Evolutionary conservation across 1,140 invertebrate species (phyloP), one percentile per base, ranked within the genome.

Genomic region (Drosophila biarmipes): DNA sequence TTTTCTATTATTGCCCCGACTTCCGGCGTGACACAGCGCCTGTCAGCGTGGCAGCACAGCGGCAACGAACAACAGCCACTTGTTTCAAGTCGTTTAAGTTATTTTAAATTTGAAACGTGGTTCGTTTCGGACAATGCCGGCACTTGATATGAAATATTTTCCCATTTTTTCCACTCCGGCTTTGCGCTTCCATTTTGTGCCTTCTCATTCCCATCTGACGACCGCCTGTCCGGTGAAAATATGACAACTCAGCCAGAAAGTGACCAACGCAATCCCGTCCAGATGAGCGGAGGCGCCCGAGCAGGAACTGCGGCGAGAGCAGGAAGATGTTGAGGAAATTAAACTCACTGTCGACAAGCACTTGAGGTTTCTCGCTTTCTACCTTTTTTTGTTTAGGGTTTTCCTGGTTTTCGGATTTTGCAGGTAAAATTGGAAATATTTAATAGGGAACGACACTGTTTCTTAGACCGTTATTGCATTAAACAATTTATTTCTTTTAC

Each of bases 1-100:
- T 87, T 86, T 85, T 82, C 84, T 86, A 86, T 86, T 86, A 87
- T 86, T 87, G 78, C 84, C 84, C 75, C 73, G 84, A 82, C 82
- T 87, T 86, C 81, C 81, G 81, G 81, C 81, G 69, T 85, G 78
- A 85, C 67, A 72, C 68, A 74, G 80, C 69, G 34, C 52, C 80
- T 84, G 74, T 78, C 80, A 82, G 63, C 74, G 42, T 63, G 57
- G 42, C 61, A 51, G 48, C 43, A 56, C 27, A 43, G 17, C 37
- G 48, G 10, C 52, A 56, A 40, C 58, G 59, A 52, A 53, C 49
- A 48, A 48, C 62, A 67, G 72, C 78, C 71, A 80, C 80, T 86
- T 85, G 80, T 57, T 77, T 80, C 62, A 86, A 80, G 72, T 80
- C 80, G 74, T 80, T 85, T 49, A 68, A 85, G 80, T 76, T 85